Conservation (phyloP, 35 echinoderm and acorn worm genomes). For the Holothuria glaberrima region DNA sequence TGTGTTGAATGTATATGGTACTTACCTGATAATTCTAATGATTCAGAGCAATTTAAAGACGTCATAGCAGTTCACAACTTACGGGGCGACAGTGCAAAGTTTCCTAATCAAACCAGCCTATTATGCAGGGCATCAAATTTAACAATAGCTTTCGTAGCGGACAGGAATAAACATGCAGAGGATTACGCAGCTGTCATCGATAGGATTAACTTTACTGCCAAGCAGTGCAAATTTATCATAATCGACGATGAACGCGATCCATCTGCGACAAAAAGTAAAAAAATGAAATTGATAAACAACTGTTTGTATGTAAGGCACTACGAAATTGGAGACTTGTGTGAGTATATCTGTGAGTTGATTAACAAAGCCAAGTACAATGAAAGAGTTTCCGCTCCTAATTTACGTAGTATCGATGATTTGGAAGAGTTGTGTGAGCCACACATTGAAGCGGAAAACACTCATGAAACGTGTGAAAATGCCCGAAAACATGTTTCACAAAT, state of each 20-base stretch:
- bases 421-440: background rate
- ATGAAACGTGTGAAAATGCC: background rate
- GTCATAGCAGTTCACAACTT: background rate
- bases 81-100: background rate
- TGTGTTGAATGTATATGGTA: too few relatives aligned
- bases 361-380: background rate
- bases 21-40: too few relatives aligned
- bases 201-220: background rate
- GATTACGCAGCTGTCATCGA: background rate
- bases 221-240: background rate
- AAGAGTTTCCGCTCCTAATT: background rate
- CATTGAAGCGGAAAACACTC: background rate
- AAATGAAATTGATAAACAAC: background rate
- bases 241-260: background rate
- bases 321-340: background rate
- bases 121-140: background rate
- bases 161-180: background rate
- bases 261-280: background rate
- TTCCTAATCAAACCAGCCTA: background rate
- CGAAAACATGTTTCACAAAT: background rate
- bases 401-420: background rate
- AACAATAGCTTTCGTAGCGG: background rate
- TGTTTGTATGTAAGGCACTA: background rate
- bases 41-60: too few relatives aligned
- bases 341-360: background rate